Evolutionary conservation across 2,888 invertebrate genomes (phyloP).

Genomic region (Cantharis rufa): DNA sequence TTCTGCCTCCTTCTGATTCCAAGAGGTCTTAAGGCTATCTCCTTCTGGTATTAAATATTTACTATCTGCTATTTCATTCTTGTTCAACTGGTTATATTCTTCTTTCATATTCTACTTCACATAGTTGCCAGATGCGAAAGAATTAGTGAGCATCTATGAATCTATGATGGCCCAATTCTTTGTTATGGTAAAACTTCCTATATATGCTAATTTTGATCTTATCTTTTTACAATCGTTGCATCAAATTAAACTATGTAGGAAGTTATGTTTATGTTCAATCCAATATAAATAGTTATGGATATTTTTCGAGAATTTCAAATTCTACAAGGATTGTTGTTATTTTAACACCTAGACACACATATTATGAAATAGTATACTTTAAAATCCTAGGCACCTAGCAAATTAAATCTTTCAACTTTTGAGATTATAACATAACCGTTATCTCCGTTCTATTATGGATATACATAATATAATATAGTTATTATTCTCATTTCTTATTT

Average conservation of each 20-base stretch:
- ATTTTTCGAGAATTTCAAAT: background rate
- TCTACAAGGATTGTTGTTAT: background rate
- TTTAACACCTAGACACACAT: background rate
- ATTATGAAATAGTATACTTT: background rate
- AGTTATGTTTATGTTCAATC: too few relatives aligned
- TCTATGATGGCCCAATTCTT: conserved; percentile 39
- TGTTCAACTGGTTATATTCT: conserved; percentile 37
- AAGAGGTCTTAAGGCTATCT: conserved; percentile 30
- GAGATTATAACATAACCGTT: background rate
- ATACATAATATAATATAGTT: background rate
- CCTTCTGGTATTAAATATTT: conserved; percentile 34
- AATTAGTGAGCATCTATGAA: conserved; percentile 40
- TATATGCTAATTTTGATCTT: background rate
- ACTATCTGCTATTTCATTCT: conserved; percentile 43
- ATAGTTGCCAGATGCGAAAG: conserved; percentile 42
- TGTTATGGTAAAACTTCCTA: background rate
- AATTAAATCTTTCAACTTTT: background rate
- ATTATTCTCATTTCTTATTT: background rate
- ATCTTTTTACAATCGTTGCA: background rate
- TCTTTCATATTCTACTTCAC: conserved; percentile 36
- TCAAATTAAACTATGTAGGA: background rate
- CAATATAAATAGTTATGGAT: background rate
- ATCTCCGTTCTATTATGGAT: background rate
- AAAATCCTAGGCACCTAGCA: background rate
- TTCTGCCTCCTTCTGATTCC: conserved; percentile 35